Evolutionary conservation across 2,888 invertebrate species (phyloP).

Genomic region (Trissonchulus latispiculum): DNA sequence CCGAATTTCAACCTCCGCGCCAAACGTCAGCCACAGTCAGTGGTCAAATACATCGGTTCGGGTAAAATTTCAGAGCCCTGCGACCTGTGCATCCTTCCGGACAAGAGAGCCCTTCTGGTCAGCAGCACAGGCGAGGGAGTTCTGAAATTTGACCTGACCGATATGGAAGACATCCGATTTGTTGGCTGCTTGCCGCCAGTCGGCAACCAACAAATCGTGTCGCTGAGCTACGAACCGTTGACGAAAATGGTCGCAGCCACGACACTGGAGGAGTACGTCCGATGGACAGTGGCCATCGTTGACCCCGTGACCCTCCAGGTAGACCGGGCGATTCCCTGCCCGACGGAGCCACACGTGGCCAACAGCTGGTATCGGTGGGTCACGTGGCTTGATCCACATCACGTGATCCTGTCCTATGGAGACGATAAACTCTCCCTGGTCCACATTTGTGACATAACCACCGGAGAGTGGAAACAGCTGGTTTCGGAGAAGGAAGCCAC

Average conservation of each 20-base stretch:
- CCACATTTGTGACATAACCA: conserved; percentile 9
- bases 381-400: not conserved
- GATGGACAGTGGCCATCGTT: not conserved
- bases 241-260: not conserved
- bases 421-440: conserved; percentile 11
- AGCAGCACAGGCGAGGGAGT: conserved; percentile 15
- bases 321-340: not conserved
- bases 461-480: conserved; percentile 2
- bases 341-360: conserved; percentile 15
- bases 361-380: conserved; percentile 25
- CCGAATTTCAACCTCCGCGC: conserved; percentile 6
- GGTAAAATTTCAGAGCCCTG: conserved; percentile 22
- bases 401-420: conserved; percentile 13
- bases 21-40: not conserved
- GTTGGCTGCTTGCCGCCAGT: not conserved
- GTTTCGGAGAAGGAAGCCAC: not conserved
- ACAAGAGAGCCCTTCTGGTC: conserved; percentile 17
- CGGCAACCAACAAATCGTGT: not conserved
- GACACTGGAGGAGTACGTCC: not conserved
- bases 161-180: not conserved
- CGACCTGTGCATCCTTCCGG: conserved; percentile 21
- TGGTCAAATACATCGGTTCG: conserved; percentile 21
- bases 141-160: conserved; percentile 9
- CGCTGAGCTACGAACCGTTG: not conserved
- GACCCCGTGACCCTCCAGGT: not conserved